A percentile compares a stretch with the other conserved stretches of the same genome.
Evolutionary conservation across 2,113 vertebrate species (phyloP).

Genomic region (Alosa alosa): DNA sequence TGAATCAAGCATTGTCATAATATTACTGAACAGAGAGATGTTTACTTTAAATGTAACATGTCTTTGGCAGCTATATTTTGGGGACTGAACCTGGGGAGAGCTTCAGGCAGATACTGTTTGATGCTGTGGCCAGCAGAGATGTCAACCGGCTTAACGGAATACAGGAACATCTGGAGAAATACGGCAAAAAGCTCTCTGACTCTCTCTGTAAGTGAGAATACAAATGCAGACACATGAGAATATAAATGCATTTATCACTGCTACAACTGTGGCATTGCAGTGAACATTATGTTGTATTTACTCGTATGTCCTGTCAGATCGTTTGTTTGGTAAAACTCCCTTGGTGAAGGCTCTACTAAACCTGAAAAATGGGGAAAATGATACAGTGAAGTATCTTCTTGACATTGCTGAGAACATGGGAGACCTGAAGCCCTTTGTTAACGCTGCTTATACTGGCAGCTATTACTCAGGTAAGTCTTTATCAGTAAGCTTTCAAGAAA

Average conservation of each 20-base stretch:
- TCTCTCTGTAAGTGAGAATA: conserved; percentile 76
- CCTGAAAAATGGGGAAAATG: conserved; percentile 80
- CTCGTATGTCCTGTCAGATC: conserved; percentile 67
- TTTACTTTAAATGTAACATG: background rate
- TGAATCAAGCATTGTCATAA: background rate
- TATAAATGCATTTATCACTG: background rate
- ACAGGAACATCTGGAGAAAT: conserved; percentile 74
- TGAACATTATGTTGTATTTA: background rate
- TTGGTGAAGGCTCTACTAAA: conserved; percentile 95
- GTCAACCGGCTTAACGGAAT: conserved; percentile 75
- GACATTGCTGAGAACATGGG: conserved; percentile 81
- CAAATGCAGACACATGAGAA: background rate
- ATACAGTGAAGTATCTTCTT: conserved; percentile 79
- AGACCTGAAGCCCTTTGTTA: conserved; percentile 82
- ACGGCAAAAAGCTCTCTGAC: conserved; percentile 81
- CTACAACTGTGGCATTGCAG: background rate
- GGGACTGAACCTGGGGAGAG: conserved; percentile 55
- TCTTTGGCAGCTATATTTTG: conserved; percentile 49
- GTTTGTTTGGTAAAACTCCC: conserved; percentile 84
- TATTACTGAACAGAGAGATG: background rate
- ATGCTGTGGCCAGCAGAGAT: conserved; percentile 82
- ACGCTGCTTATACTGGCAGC: conserved; percentile 74
- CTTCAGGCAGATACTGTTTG: conserved; percentile 75
- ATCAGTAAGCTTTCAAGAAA: background rate
- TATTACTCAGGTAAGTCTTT: background rate